Base-by-base conservation (phyloP, 2,113 vertebrate genomes). In the Tragelaphus imberbis region DNA sequence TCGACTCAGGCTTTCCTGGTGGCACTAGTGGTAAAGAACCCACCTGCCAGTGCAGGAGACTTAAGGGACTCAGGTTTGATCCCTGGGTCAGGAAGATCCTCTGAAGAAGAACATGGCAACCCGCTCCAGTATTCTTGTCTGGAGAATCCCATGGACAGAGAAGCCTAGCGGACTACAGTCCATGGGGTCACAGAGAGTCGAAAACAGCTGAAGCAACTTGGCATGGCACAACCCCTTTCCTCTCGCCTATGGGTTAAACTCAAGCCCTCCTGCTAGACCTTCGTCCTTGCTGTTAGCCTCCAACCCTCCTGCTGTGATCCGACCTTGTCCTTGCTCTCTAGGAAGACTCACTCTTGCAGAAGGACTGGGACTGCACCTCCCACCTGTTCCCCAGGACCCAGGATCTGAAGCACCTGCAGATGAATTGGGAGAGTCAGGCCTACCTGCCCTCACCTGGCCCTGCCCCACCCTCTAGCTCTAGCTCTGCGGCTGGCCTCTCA, bases 361-460 rank as follows among this genome's bases (percentile, higher is more conserved):
- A 79, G 0, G 14, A 71, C 16, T 27, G 5, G 53, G 53, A 9
- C 15, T 94, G 85, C 30, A 6, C 4, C n/a, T 33, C 63, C 15
- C 0, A 0, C 6, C 30, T 53, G 8, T 95, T 91, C 59, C 85
- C 93, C 75, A 33, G 49, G 21, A 44, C 15, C 55, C 33, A 4
- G 90, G 81, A 90, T 61, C 88, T 96, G 40, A n/a, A 5, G 75
- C 55, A 88, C 47, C 88, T 94, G 16, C 90, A 28, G 90, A 95
- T 96, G 53, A 96, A 81, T 8, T n/a, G 59, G 84, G 30, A 59
- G 30, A 14, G 3, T 19, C 47, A 7, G n/a, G 47, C 7, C 30
- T 33, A 3, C 33, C 81, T 5, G 9, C 49, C 79, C 14, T 63
- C 19, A 1, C 33, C 47, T 28, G 53, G 36, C 8, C 36, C 53